Percentiles rank a stretch among this genome's conserved stretches.
phyloP scores from a whole-genome alignment of 2,113 vertebrate genomes.

The Oreochromis aureus region DNA sequence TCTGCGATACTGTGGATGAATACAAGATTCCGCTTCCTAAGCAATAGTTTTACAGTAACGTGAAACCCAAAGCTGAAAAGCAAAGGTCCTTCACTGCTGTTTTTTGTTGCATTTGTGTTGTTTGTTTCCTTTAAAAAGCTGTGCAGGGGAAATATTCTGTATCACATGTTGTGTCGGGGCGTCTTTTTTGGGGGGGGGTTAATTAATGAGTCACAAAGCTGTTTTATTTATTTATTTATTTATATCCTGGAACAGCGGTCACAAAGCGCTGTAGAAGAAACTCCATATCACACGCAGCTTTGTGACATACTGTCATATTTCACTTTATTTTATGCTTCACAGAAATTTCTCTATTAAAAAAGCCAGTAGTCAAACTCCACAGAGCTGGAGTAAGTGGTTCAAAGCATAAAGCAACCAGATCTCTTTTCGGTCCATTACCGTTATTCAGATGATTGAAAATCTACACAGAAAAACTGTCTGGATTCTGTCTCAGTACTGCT shows the following conservation, averaged over 20 bases:
- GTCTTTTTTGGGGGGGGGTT: not conserved
- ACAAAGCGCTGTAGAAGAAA: not conserved
- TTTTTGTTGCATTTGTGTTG: not conserved
- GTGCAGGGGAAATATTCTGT: not conserved
- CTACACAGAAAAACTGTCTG: not conserved
- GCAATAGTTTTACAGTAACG: not conserved
- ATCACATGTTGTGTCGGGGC: not conserved
- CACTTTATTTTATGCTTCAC: not conserved
- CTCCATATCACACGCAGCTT: not conserved
- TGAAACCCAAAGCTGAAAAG: not conserved
- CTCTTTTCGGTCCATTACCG: not conserved
- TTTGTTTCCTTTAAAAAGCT: not conserved
- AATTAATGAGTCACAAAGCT: not conserved
- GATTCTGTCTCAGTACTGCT: not conserved
- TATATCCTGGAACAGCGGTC: not conserved
- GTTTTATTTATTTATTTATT: not conserved
- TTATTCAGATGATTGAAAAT: not conserved
- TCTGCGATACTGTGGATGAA: not conserved
- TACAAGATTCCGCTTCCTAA: not conserved
- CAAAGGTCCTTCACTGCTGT: not conserved
- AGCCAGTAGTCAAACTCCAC: not conserved
- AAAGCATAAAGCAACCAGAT: not conserved
- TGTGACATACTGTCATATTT: not conserved
- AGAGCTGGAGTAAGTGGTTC: not conserved
- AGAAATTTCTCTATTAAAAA: not conserved